These are phyloP conservation scores for Leucophenga montana DNA, from an alignment of 2,888 invertebrate species.

Conservation along the genomic window DNA sequence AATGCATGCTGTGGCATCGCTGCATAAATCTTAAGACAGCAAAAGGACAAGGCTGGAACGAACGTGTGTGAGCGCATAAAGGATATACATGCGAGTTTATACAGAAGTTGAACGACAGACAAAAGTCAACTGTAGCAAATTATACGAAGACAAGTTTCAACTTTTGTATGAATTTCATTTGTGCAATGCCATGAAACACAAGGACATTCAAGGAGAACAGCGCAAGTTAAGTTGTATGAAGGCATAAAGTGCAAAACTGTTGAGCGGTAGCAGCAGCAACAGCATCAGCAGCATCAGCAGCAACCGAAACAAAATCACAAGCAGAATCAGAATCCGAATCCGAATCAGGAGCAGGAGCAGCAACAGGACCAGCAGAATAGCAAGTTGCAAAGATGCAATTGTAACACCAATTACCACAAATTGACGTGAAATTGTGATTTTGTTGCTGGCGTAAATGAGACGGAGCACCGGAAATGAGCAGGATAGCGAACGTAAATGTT, in stretches of 20 bases:
- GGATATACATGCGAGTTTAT: not conserved
- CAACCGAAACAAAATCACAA: constrained; percentile 39
- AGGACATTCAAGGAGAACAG: not conserved
- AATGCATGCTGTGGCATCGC: not conserved
- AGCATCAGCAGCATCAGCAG: not conserved
- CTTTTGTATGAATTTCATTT: constrained; percentile 29
- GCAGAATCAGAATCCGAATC: constrained; percentile 44
- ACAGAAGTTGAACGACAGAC: not conserved
- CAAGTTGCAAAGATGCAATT: constrained; percentile 65
- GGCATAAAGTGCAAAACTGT: not conserved
- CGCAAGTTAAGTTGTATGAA: not conserved
- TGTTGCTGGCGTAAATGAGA: not conserved
- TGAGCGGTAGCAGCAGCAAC: not conserved
- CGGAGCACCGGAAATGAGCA: not conserved
- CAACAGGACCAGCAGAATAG: constrained; percentile 48
- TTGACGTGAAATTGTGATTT: constrained; percentile 42
- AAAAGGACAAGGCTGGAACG: not conserved
- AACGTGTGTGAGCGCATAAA: not conserved
- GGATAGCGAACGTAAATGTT: not conserved
- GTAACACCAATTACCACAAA: constrained; percentile 66
- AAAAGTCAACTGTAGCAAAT: constrained; percentile 26
- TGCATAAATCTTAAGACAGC: constrained; percentile 11
- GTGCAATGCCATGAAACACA: constrained; percentile 17
- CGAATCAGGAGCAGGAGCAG: not conserved
- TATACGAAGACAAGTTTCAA: constrained; percentile 24